These are phyloP conservation scores for Triplophysa bombifrons DNA, from an alignment of 2,797 vertebrate genomes.

Conservation along the genomic window DNA sequence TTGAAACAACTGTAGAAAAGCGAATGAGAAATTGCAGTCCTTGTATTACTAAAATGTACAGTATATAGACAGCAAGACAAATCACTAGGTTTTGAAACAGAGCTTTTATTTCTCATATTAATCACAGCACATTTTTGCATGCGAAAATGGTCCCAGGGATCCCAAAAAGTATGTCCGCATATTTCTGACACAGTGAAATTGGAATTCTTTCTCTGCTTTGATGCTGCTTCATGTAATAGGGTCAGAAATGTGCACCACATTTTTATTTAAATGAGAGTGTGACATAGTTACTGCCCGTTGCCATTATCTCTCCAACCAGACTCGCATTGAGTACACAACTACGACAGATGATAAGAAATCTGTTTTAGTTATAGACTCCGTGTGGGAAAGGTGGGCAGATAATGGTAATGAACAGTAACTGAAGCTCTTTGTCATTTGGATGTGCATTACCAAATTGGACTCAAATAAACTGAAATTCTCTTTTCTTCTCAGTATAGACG, in stretches of 20 bases:
- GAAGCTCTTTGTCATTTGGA: constrained; percentile 17
- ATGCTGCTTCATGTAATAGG: constrained; percentile 2
- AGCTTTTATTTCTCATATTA: too few relatives aligned
- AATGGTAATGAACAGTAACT: constrained; percentile 33
- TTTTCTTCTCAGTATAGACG: neutral
- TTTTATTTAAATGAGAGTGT: constrained; percentile 31
- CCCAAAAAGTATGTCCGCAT: too few relatives aligned
- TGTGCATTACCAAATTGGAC: neutral
- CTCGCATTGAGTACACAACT: neutral
- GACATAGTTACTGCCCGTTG: constrained; percentile 20
- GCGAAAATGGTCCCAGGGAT: too few relatives aligned
- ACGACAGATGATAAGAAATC: neutral
- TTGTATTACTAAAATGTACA: too few relatives aligned
- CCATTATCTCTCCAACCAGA: constrained; percentile 26
- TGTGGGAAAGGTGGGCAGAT: constrained; percentile 16
- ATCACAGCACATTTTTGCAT: too few relatives aligned
- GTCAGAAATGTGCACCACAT: constrained; percentile 31
- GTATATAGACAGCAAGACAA: too few relatives aligned
- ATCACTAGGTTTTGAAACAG: too few relatives aligned
- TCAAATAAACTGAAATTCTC: constrained; percentile 8
- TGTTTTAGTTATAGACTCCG: constrained; percentile 13
- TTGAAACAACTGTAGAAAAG: too few relatives aligned
- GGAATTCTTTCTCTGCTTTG: neutral
- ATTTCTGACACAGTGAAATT: too few relatives aligned
- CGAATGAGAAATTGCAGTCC: too few relatives aligned